Evolutionary conservation across 2,113 vertebrate genomes (phyloP).

Genomic region (Laterallus jamaicensis): DNA sequence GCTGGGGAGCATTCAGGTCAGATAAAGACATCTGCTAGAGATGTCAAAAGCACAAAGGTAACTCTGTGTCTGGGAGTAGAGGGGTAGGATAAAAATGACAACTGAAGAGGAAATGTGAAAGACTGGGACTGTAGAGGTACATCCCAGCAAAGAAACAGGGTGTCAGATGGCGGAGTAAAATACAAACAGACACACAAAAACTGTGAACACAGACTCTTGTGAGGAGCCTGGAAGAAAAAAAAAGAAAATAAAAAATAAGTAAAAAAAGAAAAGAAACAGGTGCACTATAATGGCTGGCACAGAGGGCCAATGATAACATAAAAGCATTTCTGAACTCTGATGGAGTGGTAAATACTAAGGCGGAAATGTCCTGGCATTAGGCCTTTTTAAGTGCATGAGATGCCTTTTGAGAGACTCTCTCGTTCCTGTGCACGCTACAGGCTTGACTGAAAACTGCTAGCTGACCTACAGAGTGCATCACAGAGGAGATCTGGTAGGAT

Average conservation of each 20-base stretch:
- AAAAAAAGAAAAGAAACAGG: background rate
- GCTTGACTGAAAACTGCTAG: background rate
- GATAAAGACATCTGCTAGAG: constrained; percentile 61
- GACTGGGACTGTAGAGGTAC: background rate
- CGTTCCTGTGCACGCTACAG: background rate
- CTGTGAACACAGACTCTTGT: constrained; percentile 20
- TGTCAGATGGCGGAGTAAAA: constrained; percentile 16
- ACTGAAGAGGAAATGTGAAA: constrained; percentile 57
- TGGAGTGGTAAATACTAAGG: background rate
- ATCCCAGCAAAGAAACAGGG: background rate
- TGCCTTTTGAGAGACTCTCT: background rate
- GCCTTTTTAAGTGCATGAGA: background rate
- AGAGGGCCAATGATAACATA: background rate
- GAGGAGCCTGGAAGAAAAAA: background rate
- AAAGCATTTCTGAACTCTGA: background rate
- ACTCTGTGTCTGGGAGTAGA: constrained; percentile 37
- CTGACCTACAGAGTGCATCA: background rate
- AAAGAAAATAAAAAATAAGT: background rate
- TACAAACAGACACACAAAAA: constrained; percentile 8
- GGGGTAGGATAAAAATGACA: constrained; percentile 53
- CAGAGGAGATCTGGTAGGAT: background rate
- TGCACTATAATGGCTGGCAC: constrained; percentile 1
- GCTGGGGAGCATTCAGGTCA: constrained; percentile 45
- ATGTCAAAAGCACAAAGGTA: constrained; percentile 62
- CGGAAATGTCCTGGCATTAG: background rate